Conservation (phyloP, 2,888 invertebrate genomes). For the Torymus auratus region DNA sequence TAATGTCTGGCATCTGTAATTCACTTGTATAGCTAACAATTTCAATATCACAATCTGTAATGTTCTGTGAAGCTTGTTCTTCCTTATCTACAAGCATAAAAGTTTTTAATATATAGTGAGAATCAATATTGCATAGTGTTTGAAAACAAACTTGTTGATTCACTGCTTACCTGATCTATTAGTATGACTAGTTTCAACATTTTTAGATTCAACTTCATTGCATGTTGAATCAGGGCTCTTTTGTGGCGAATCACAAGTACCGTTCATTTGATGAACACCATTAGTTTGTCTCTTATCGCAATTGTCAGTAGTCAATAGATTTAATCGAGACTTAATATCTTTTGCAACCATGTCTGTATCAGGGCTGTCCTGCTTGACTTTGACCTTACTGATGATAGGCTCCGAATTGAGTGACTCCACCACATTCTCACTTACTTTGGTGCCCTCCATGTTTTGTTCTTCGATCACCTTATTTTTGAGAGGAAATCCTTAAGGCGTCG, state of each 20-base stretch:
- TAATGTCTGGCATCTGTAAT: constrained; percentile 98
- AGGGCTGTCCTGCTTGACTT: constrained; percentile 40
- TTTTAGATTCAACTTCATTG: constrained; percentile 63
- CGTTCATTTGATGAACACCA: constrained; percentile 71
- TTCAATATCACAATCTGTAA: constrained; percentile 74
- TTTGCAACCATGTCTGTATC: constrained; percentile 66
- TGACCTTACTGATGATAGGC: constrained; percentile 48
- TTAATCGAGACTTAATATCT: constrained; percentile 72
- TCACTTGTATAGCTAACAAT: constrained; percentile 94
- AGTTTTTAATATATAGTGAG: not conserved
- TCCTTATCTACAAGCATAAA: constrained; percentile 45
- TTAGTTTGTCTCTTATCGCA: constrained; percentile 67
- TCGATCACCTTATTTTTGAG: too few species aligned
- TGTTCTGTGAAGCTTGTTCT: constrained; percentile 62
- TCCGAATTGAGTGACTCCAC: constrained; percentile 46
- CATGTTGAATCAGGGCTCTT: constrained; percentile 63
- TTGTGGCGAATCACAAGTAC: constrained; percentile 68
- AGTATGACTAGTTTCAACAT: constrained; percentile 73
- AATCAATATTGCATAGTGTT: not conserved
- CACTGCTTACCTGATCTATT: constrained; percentile 68
- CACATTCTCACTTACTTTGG: constrained; percentile 26
- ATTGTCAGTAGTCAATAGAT: constrained; percentile 61
- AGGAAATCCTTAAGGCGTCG: too few species aligned
- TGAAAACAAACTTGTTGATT: constrained; percentile 22
- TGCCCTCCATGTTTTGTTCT: constrained; percentile 38